Evolutionary conservation across 1,140 invertebrate species (phyloP), one percentile per base, ranked within the genome.

Genomic region (Zaprionus tsacasi): DNA sequence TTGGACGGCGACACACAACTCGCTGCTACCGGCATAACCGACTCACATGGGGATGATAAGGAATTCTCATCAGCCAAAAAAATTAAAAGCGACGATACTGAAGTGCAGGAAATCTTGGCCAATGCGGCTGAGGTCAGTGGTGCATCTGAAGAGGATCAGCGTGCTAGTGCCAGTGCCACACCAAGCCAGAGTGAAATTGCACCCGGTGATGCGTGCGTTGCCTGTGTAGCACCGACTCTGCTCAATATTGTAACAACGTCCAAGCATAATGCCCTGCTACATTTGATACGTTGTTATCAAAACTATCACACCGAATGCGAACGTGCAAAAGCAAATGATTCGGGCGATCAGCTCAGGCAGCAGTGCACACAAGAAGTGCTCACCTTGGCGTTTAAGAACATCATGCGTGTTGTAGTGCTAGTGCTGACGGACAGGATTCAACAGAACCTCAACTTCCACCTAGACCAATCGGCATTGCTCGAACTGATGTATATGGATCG

Each of bases 401-500:
- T 92, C 13, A 90, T 92, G 80, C 78, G 82, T 1, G 75, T 82
- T 15, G 66, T 67, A 0, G 83, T 83, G 3, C 70, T 92, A 6
- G 82, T 91, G 52, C 60, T 93, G 60, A 88, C 93, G 61, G 64
- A 92, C 80, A 71, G 89, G 66, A 67, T 81, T 33, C 58, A 81
- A 70, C 76, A 82, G 74, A 77, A 86, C 82, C 66, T 76, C 40
- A 71, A 85, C 65, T 63, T 30, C 61, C 77, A 76, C 48, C 66
- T 86, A 52, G 82, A 81, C 57, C 81, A 91, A 60, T 91, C 91
- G 6, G 67, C 76, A 15, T 68, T 93, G 5, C 57, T 93, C 35
- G 91, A 93, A 85, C 75, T 93, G 36, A 78, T 92, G 63, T 92
- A 86, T 78, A 76, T 69, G 93, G 91, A 91, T 94, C 59, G 81